Percentiles rank a stretch among this genome's conserved stretches.
Evolutionary conservation across 2,797 vertebrate genomes (phyloP).

Genomic region (Melanotaenia maccullochi): DNA sequence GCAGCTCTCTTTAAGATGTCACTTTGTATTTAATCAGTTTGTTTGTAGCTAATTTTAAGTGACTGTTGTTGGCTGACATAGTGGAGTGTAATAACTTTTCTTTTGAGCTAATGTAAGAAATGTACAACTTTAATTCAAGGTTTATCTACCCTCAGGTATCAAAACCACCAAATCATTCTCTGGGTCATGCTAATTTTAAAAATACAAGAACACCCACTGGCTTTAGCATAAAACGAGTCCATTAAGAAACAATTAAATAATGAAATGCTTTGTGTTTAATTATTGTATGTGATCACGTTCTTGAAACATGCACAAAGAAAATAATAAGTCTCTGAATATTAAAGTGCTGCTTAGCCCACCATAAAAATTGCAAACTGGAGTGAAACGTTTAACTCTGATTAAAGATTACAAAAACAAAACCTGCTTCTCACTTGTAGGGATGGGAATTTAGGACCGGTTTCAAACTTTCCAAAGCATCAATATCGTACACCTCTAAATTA

Average conservation of each 20-base stretch:
- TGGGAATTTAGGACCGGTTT: background rate
- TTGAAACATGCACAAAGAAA: background rate
- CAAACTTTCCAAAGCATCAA: background rate
- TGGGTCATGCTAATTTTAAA: constrained; percentile 19
- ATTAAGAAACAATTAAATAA: constrained; percentile 11
- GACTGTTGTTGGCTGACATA: constrained; percentile 50
- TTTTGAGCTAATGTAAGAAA: constrained; percentile 36
- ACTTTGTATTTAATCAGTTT: constrained; percentile 59
- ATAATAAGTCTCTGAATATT: background rate
- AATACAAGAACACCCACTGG: constrained; percentile 3
- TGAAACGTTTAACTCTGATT: background rate
- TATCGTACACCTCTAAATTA: background rate
- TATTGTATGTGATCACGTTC: background rate
- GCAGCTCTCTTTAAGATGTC: constrained; percentile 79
- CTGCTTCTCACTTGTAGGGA: background rate
- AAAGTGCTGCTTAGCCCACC: background rate
- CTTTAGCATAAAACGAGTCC: constrained; percentile 7
- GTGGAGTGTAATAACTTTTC: constrained; percentile 19
- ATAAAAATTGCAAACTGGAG: background rate
- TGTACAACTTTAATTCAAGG: constrained; percentile 36
- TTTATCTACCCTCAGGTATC: constrained; percentile 77
- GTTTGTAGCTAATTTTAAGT: constrained; percentile 62
- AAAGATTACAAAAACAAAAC: background rate
- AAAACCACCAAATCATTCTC: constrained; percentile 51
- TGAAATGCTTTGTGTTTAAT: background rate